Evolutionary conservation across 2,888 invertebrate species (phyloP).

Genomic region (Acleris cristana): DNA sequence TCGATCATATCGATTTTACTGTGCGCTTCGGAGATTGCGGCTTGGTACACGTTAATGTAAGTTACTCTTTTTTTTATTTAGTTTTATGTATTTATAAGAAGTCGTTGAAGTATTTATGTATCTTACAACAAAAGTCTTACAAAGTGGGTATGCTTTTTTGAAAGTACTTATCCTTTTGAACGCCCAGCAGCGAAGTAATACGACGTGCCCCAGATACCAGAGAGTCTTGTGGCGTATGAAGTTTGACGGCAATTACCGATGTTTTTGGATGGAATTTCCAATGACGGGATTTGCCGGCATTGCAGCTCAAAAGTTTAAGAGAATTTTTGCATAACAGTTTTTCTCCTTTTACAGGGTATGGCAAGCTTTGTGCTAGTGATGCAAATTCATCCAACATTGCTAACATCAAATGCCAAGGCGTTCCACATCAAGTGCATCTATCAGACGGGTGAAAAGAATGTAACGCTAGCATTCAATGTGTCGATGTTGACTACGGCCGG

Average conservation of each 20-base stretch:
- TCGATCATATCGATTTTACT: slow-evolving; percentile 87
- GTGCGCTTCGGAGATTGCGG: slow-evolving; percentile 96
- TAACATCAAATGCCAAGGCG: slow-evolving; percentile 97
- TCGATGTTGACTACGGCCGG: slow-evolving; percentile 98
- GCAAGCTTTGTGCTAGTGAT: slow-evolving; percentile 97
- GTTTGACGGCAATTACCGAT: too few relatives aligned
- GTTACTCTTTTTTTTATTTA: slow-evolving; percentile 51
- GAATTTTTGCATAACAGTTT: background rate
- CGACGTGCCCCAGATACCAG: too few relatives aligned
- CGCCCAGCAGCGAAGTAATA: too few relatives aligned
- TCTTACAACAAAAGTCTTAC: too few relatives aligned
- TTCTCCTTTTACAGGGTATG: slow-evolving; percentile 86
- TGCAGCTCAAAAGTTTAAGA: too few relatives aligned
- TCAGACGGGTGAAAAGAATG: slow-evolving; percentile 96
- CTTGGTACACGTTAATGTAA: slow-evolving; percentile 94
- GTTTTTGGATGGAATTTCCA: too few relatives aligned
- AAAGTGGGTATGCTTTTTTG: too few relatives aligned
- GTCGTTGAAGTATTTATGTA: too few relatives aligned
- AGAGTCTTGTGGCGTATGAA: too few relatives aligned
- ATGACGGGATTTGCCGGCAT: too few relatives aligned
- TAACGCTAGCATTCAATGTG: slow-evolving; percentile 96
- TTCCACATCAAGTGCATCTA: slow-evolving; percentile 98
- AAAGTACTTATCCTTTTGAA: too few relatives aligned
- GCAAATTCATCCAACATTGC: slow-evolving; percentile 97
- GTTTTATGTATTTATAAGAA: too few relatives aligned